Conservation (phyloP, 2,113 vertebrate genomes). For the Cyprinodon variegatus region DNA sequence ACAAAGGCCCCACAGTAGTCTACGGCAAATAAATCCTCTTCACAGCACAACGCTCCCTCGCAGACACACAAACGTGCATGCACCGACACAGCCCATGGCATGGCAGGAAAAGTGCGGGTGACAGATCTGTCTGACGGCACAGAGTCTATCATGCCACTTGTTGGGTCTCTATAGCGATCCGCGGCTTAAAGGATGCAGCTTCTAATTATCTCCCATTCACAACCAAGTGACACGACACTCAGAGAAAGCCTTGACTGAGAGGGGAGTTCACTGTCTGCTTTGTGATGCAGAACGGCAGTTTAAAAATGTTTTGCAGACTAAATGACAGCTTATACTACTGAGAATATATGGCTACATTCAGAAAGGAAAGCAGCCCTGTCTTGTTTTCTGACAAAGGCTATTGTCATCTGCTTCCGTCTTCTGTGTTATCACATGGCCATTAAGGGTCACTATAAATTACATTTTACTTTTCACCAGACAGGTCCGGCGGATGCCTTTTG, state of each 20-base stretch:
- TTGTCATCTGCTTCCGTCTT: slow-evolving; percentile 18
- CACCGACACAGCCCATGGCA: slow-evolving; percentile 49
- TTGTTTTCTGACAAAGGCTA: slow-evolving; percentile 2
- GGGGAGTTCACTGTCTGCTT: slow-evolving; percentile 46
- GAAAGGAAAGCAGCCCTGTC: neutral
- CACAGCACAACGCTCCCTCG: slow-evolving; percentile 43
- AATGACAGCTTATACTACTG: slow-evolving; percentile 39
- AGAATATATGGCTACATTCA: slow-evolving; percentile 8
- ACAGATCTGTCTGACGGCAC: slow-evolving; percentile 48
- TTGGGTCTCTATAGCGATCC: slow-evolving; percentile 57
- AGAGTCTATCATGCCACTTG: slow-evolving; percentile 61
- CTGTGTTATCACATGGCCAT: slow-evolving; percentile 4
- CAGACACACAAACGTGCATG: slow-evolving; percentile 40
- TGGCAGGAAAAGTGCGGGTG: slow-evolving; percentile 39
- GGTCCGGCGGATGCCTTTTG: neutral
- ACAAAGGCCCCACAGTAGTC: slow-evolving; percentile 74
- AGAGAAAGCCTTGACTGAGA: slow-evolving; percentile 57
- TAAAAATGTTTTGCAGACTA: slow-evolving; percentile 41
- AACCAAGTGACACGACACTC: slow-evolving; percentile 43
- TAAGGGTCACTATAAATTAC: neutral
- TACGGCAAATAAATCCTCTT: slow-evolving; percentile 76
- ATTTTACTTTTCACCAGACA: neutral
- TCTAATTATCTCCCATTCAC: slow-evolving; percentile 72
- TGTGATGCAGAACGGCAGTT: slow-evolving; percentile 47
- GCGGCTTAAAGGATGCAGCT: slow-evolving; percentile 59